phyloP scores from a whole-genome alignment of 1,140 invertebrate genomes.

The Panulirus ornatus region DNA sequence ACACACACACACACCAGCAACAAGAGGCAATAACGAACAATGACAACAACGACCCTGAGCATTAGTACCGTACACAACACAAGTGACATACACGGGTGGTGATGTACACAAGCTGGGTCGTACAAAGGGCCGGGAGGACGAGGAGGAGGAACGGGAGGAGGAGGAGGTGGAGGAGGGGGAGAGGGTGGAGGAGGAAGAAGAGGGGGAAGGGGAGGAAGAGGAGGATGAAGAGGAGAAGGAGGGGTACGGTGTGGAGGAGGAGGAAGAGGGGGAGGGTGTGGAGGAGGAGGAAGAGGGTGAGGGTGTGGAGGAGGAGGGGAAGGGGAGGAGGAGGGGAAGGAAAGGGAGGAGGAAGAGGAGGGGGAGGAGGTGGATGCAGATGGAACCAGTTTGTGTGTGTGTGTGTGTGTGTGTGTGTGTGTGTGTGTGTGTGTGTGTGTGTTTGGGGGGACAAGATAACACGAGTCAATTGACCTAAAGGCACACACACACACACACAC shows the following conservation, averaged over 20 bases:
- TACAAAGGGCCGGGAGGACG: no score
- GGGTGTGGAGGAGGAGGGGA: background rate
- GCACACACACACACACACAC: slow-evolving; percentile 11
- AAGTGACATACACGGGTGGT: no score
- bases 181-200: background rate
- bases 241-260: background rate
- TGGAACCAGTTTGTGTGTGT: background rate
- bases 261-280: background rate
- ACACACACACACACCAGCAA: no score
- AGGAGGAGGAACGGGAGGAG: background rate
- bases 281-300: background rate
- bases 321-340: background rate
- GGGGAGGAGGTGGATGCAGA: background rate
- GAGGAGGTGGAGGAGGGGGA: background rate
- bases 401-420: background rate
- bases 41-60: no score
- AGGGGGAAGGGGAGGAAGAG: background rate
- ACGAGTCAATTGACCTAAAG: background rate
- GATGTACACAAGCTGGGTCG: no score
- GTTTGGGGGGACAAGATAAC: no score
- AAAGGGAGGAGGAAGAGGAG: background rate
- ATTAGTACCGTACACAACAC: no score
- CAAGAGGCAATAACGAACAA: no score
- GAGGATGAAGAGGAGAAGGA: background rate
- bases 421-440: slow-evolving; percentile 30